Evolutionary conservation across 2,797 vertebrate genomes (phyloP), one percentile per base, ranked within the genome.

Genomic region (Leptatherina wallacei): DNA sequence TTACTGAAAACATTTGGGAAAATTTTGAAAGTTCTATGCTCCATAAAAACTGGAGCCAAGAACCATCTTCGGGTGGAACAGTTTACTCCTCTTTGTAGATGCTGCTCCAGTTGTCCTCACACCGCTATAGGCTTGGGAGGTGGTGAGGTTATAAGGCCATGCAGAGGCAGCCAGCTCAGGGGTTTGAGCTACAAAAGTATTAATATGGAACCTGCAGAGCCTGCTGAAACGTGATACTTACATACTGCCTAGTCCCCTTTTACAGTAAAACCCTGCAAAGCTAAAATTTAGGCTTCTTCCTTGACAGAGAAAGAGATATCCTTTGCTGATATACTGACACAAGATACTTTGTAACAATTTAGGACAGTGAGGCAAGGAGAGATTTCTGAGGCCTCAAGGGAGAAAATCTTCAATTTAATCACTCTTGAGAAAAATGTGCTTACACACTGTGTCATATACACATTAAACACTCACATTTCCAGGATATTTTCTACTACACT

Each of bases 301-400:
- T 22, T 60, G 18, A 36, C 24, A 54, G 38, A 69, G 36, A 59
- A 18, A 54, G 20, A 38, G 13, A 57, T 49, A 70, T 73, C 11
- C 6, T 9, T 75, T 20, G 24, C 42, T 76, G 64, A 80, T 60
- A 38, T 16, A 40, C 42, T 30, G 44, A 71, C 36, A 75, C 58
- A 65, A 12, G 27, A 42, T 35, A 47, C 33, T 73, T 76, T 68
- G 38, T 36, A 29, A 52, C n/a, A 65, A 81, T 82, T 67, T 81
- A 83, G 72, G 65, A 36, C 77, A 88, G 69, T 80, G 36, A 73
- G 36, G 11, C 66, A 36, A 16, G 30, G 60, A 77, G 38, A 59
- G n/a, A 54, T 33, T 42, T 57, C 30, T 56, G 36, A 65, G 78
- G 61, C 47, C 78, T 40, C n/a, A 67, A 29, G 77, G 60, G 71